Conservation (phyloP, 2,888 invertebrate species). For the Alviniconcha strummeri region DNA sequence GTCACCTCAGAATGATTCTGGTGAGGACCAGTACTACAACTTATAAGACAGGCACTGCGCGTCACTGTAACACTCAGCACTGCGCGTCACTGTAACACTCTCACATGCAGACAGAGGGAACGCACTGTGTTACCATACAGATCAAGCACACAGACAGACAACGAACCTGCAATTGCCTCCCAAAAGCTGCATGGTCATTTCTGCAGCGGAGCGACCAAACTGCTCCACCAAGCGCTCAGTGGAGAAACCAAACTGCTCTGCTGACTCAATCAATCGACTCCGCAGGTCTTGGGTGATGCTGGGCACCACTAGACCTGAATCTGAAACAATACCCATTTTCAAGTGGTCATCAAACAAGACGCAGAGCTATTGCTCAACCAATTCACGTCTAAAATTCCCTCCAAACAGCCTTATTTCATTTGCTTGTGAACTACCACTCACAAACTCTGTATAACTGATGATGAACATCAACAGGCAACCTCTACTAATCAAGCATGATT, state of each 20-base stretch:
- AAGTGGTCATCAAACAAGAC: not conserved
- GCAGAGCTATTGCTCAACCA: not conserved
- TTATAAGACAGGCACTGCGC: no score
- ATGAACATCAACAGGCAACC: no score
- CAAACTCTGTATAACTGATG: no score
- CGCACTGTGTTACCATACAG: no score
- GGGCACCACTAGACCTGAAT: slow-evolving; percentile 88
- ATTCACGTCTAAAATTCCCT: no score
- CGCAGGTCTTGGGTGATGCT: slow-evolving; percentile 82
- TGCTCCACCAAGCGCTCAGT: slow-evolving; percentile 83
- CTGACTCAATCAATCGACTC: slow-evolving; percentile 81
- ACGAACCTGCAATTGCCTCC: slow-evolving; percentile 84
- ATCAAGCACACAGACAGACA: not conserved
- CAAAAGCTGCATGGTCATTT: slow-evolving; percentile 87
- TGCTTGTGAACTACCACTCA: not conserved
- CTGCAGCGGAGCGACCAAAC: slow-evolving; percentile 88
- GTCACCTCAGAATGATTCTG: no score
- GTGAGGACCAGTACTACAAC: no score
- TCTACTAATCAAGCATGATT: no score
- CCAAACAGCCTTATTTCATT: not conserved
- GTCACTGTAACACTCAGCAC: no score
- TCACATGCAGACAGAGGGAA: no score
- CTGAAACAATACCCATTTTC: slow-evolving; percentile 70
- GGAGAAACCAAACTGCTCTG: slow-evolving; percentile 82
- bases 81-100: no score